phyloP scores from a whole-genome alignment of 1,140 invertebrate genomes.

The Euwallacea similis region DNA sequence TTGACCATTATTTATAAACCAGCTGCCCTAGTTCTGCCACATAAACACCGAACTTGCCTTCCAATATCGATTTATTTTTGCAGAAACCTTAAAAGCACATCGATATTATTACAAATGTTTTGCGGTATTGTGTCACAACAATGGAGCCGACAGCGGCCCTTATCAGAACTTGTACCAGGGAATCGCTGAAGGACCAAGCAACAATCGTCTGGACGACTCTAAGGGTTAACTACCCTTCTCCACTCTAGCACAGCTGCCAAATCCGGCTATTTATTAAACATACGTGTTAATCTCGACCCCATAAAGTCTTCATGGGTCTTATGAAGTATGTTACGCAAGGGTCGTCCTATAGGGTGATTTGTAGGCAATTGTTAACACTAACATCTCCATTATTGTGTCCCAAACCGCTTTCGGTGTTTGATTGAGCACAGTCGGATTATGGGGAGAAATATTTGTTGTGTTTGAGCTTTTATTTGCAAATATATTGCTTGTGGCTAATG shows the following conservation, averaged over 20 bases:
- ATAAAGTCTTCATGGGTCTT: constrained; percentile 39
- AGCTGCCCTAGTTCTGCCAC: not conserved
- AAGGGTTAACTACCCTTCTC: constrained; percentile 45
- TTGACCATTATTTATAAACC: not conserved
- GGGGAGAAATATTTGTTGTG: constrained; percentile 40
- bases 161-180: not conserved
- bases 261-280: constrained; percentile 53
- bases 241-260: constrained; percentile 46
- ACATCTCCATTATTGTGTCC: constrained; percentile 44
- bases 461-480: constrained; percentile 35
- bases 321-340: constrained; percentile 34
- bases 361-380: constrained; percentile 45
- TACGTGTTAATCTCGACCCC: constrained; percentile 50
- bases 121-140: constrained; percentile 47
- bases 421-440: constrained; percentile 44
- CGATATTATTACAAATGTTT: constrained; percentile 49
- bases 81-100: constrained; percentile 48
- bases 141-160: constrained; percentile 32
- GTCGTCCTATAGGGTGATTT: constrained; percentile 41
- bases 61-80: constrained; percentile 39
- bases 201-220: constrained; percentile 17
- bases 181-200: not conserved
- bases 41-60: constrained; percentile 34
- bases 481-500: constrained; percentile 32
- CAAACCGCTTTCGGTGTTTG: constrained; percentile 44